Conservation (phyloP, 2,797 vertebrate species). For the Syngnathus acus region DNA sequence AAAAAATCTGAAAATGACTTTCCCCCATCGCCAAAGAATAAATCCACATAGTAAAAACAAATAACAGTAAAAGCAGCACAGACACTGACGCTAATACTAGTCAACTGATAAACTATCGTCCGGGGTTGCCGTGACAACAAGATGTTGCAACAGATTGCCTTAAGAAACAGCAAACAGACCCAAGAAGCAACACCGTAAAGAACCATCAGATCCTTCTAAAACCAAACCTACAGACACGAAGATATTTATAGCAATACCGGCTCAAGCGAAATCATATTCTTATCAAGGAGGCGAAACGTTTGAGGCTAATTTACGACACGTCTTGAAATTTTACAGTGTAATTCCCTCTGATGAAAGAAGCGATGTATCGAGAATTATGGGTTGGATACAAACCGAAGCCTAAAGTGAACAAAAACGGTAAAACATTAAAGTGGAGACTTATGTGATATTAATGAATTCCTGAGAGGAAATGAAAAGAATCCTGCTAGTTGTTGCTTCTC, state of each 20-base stretch:
- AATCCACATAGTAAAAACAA: too few species aligned
- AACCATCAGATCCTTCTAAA: background rate
- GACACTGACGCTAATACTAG: too few species aligned
- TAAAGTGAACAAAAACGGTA: background rate
- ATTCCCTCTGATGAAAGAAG: background rate
- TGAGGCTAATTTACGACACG: background rate
- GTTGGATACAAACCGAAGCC: background rate
- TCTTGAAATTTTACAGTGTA: background rate
- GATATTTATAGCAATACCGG: background rate
- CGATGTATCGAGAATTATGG: background rate
- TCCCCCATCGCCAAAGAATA: too few species aligned
- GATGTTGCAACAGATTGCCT: background rate
- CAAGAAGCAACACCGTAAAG: background rate
- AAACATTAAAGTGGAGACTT: background rate
- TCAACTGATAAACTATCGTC: background rate
- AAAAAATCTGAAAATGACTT: too few species aligned
- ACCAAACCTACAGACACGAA: background rate
- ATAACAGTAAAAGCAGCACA: too few species aligned
- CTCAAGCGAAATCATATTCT: background rate
- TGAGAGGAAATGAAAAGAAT: background rate
- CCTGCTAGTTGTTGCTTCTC: background rate
- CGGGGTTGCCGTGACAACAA: background rate
- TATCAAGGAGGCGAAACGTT: background rate
- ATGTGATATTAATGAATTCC: background rate
- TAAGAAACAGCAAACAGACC: background rate